These are phyloP conservation scores for Athene noctua DNA, from an alignment of 2,113 vertebrate genomes.

Conservation along the genomic window DNA sequence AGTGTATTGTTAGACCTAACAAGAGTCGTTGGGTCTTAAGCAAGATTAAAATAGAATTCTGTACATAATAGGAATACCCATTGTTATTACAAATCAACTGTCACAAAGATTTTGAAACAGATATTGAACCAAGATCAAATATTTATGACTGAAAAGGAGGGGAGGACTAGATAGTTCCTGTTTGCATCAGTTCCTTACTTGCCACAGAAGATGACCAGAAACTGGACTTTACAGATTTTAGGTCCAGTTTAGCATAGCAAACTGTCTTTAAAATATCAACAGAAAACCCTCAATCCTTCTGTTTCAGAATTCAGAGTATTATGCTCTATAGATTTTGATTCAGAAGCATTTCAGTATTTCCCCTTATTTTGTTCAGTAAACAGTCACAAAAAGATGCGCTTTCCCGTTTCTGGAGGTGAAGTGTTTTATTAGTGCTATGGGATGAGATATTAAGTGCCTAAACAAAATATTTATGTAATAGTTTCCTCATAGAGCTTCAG, in stretches of 20 bases:
- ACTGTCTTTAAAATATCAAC: not conserved
- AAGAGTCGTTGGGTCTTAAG: not conserved
- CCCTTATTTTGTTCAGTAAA: not conserved
- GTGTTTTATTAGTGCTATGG: not conserved
- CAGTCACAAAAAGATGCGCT: not conserved
- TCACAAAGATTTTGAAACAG: not conserved
- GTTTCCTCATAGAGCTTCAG: not conserved
- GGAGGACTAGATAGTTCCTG: not conserved
- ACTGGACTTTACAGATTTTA: not conserved
- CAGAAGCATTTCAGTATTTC: not conserved
- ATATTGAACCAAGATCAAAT: not conserved
- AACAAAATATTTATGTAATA: not conserved
- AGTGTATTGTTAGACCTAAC: not conserved
- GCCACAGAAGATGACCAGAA: not conserved
- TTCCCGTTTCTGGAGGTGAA: not conserved
- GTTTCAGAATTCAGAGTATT: not conserved
- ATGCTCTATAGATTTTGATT: not conserved
- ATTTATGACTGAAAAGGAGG: not conserved
- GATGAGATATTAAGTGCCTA: not conserved
- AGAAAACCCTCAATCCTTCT: not conserved
- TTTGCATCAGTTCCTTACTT: not conserved
- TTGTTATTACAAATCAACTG: not conserved
- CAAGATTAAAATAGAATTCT: not conserved
- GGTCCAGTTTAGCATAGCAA: not conserved
- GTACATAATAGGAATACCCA: not conserved